Evolutionary conservation across 2,113 vertebrate genomes (phyloP).

Genomic region (Laticauda laticaudata): DNA sequence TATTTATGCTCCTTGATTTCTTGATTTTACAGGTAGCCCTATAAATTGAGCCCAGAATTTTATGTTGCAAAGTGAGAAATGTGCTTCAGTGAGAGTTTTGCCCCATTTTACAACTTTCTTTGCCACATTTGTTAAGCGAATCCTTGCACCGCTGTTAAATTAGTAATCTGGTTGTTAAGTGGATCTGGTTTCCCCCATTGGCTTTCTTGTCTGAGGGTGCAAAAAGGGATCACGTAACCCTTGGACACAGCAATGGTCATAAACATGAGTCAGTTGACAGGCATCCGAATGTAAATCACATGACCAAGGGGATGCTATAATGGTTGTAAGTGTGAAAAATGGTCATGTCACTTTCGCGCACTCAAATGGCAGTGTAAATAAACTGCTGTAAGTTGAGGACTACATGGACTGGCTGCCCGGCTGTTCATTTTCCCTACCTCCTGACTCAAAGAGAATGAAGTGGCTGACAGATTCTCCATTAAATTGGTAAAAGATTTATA

Average conservation of each 20-base stretch:
- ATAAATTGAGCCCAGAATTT: neutral
- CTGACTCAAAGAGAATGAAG: neutral
- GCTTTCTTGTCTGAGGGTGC: neutral
- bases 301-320: neutral
- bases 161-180: neutral
- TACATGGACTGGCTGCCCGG: neutral
- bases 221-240: neutral
- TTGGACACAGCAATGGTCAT: neutral
- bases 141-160: neutral
- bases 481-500: neutral
- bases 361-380: neutral
- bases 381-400: neutral
- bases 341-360: too few relatives aligned
- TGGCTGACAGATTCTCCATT: neutral
- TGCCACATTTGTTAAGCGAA: neutral
- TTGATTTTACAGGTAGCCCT: neutral
- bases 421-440: neutral
- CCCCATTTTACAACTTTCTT: neutral
- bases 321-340: neutral
- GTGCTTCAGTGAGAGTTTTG: neutral
- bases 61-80: neutral
- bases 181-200: neutral
- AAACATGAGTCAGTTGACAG: neutral
- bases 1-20: neutral
- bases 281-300: neutral